phyloP scores from a whole-genome alignment of 2,113 vertebrate species.

The Microcebus griseorufus region DNA sequence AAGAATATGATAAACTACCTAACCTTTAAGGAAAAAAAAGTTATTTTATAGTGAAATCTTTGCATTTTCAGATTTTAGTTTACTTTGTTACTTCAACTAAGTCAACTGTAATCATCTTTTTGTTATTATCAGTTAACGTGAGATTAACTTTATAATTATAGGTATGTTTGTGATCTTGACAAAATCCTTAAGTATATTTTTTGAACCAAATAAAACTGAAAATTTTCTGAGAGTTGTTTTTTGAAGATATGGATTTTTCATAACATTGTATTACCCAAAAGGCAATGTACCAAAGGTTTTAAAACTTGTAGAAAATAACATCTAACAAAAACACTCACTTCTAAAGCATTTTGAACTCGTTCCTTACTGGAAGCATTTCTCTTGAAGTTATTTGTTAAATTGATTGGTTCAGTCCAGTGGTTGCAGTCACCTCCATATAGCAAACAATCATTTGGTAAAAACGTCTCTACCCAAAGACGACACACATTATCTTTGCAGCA shows the following conservation, averaged over 20 bases:
- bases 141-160: conserved; percentile 43
- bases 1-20: background rate
- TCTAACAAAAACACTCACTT: conserved; percentile 86
- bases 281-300: background rate
- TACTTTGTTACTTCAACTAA: conserved; percentile 14
- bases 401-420: conserved; percentile 81
- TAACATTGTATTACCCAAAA: background rate
- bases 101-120: background rate
- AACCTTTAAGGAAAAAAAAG: background rate
- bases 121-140: background rate
- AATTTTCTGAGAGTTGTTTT: conserved; percentile 14
- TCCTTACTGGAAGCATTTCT: conserved; percentile 89
- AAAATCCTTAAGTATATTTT: conserved; percentile 37
- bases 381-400: conserved; percentile 85
- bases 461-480: conserved; percentile 97
- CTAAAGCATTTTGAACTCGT: conserved; percentile 85
- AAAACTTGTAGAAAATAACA: conserved; percentile 49
- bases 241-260: background rate
- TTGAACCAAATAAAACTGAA: background rate
- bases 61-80: conserved; percentile 51
- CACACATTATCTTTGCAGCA: conserved; percentile 99
- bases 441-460: conserved; percentile 95
- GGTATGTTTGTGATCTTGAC: background rate
- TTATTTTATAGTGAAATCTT: background rate
- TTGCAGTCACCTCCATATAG: conserved; percentile 88